Evolutionary conservation across 2,113 vertebrate genomes (phyloP).

Genomic region (Neogale vison): DNA sequence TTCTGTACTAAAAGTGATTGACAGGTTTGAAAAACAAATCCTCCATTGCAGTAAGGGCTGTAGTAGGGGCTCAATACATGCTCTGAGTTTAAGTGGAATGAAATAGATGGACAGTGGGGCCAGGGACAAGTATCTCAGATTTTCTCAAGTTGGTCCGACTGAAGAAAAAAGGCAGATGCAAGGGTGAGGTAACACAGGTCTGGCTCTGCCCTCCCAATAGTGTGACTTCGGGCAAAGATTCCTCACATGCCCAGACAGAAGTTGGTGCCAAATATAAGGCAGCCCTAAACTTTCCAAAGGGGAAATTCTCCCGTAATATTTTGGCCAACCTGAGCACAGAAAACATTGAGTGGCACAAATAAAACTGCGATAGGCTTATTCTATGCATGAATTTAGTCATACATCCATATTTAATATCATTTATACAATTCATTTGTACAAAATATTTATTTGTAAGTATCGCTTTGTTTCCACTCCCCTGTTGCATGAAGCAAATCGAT

Average conservation of each 20-base stretch:
- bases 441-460: not conserved
- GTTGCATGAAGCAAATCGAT: not conserved
- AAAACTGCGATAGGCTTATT: slow-evolving; percentile 2
- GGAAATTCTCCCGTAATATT: not conserved
- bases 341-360: not conserved
- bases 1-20: slow-evolving; percentile 21
- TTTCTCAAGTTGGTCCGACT: not conserved
- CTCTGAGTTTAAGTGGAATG: slow-evolving; percentile 25
- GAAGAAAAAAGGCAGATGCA: not conserved
- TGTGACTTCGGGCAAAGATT: not conserved
- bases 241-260: not conserved
- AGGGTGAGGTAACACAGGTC: not conserved
- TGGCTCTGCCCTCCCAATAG: not conserved
- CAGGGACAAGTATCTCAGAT: not conserved
- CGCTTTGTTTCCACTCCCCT: not conserved
- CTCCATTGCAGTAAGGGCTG: not conserved
- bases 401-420: not conserved
- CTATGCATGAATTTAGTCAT: not conserved
- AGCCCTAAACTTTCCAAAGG: not conserved
- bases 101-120: not conserved
- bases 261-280: not conserved
- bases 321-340: not conserved
- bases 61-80: not conserved
- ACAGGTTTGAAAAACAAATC: slow-evolving; percentile 28
- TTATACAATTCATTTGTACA: not conserved